These are phyloP conservation scores for Dasypolia templi DNA, from an alignment of 2,888 invertebrate genomes.

Conservation along the genomic window DNA sequence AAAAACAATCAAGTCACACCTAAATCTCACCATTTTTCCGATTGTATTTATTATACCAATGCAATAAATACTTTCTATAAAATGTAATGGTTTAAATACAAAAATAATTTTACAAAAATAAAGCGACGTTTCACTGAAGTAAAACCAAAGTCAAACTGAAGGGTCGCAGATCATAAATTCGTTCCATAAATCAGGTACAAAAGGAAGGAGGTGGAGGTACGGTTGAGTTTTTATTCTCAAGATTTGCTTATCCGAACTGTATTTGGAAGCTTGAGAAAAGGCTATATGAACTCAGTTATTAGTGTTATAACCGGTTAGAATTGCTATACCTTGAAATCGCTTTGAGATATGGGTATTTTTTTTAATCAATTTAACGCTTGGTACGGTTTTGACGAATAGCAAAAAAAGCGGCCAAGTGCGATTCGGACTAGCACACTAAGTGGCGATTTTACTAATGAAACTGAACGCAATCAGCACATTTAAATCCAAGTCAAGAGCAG, in stretches of 20 bases:
- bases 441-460: too few relatives aligned
- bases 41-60: constrained; percentile 52
- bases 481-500: too few relatives aligned
- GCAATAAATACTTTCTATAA: constrained; percentile 55
- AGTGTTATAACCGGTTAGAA: background rate
- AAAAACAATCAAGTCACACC: constrained; percentile 52
- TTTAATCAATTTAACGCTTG: background rate
- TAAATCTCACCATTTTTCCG: constrained; percentile 59
- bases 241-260: background rate
- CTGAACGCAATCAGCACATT: too few relatives aligned
- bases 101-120: constrained; percentile 40
- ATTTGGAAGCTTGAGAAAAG: background rate
- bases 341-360: too few relatives aligned
- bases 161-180: constrained; percentile 19
- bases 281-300: background rate
- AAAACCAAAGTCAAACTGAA: constrained; percentile 6
- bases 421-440: too few relatives aligned
- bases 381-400: background rate
- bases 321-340: too few relatives aligned
- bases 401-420: too few relatives aligned
- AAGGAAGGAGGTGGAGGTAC: constrained; percentile 2
- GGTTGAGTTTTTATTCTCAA: background rate
- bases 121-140: constrained; percentile 28
- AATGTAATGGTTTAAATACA: constrained; percentile 20
- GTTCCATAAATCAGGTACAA: constrained; percentile 1